Base-by-base conservation (phyloP, 2,113 vertebrate species). In the Ictidomys tridecemlineatus region DNA sequence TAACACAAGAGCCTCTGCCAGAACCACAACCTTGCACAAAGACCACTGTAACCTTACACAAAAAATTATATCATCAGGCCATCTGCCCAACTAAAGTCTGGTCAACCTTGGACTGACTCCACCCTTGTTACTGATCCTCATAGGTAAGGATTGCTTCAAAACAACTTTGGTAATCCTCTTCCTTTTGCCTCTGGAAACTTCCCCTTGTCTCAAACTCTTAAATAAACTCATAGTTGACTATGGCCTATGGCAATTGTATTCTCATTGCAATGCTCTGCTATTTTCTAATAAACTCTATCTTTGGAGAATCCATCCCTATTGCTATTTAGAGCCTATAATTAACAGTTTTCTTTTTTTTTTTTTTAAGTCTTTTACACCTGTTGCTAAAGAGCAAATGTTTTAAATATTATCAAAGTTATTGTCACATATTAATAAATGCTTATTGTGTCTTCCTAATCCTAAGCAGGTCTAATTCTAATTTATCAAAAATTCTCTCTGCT, bases 401-500 rank as follows among this genome's bases (percentile, higher is more conserved):
- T 45, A 88, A 82, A 61, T 30, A 77, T 76, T 70, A 86, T 80
- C 69, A 87, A 89, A 94, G 34, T 37, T 79, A 87, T 30, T 91
- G 86, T 76, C 51, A 85, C 91, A 65, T 39, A 16, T 74, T 90
- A 79, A 93, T 72, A 78, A 88, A 89, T 34, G 4, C 45, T 72
- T 28, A 73, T 26, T 61, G 45, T 65, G 39, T 96, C 37, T 67
- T 72, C 65, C 82, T 85, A 95, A 28, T 93, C n/a, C 48, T 26
- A 83, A 91, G n/a, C 1, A 69, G n/a, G 28, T 32, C 74, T 85
- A 83, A 61, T 67, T 94, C 80, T 94, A 96, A 56, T n/a, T 83
- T 17, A 61, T 42, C 30, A 78, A n/a, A 94, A 91, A 96, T 89
- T 92, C 74, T 82, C 70, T 86, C 45, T 82, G 56, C 39, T 91